phyloP scores from a whole-genome alignment of 2,797 vertebrate species.

The Sebastes diaconus region DNA sequence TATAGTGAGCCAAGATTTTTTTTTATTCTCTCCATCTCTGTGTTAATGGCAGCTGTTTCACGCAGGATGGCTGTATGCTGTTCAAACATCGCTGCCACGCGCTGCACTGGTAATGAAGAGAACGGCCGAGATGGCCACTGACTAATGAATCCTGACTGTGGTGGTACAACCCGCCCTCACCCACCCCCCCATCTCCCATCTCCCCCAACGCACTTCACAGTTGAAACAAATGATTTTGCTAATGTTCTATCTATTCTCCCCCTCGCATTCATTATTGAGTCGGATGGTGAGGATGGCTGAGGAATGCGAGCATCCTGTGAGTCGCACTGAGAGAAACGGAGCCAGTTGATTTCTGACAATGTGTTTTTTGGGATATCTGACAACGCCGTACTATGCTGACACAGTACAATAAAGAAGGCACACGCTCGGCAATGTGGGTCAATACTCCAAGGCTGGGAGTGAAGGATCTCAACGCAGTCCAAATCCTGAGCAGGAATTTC shows the following conservation, averaged over 20 bases:
- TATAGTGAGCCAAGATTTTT: background rate
- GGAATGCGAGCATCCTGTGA: background rate
- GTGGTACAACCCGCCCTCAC: background rate
- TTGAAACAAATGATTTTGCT: constrained; percentile 34
- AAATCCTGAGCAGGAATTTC: background rate
- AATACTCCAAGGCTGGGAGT: background rate
- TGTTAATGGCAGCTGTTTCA: constrained; percentile 37
- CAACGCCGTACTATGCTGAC: background rate
- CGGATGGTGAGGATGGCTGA: background rate
- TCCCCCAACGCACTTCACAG: background rate
- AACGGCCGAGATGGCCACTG: constrained; percentile 24
- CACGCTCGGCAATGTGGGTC: background rate
- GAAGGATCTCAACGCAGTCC: background rate
- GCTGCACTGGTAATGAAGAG: constrained; percentile 33
- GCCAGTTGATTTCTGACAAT: background rate
- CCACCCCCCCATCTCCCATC: background rate
- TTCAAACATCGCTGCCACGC: constrained; percentile 30
- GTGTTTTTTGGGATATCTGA: background rate
- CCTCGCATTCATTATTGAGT: constrained; percentile 31
- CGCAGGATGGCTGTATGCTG: constrained; percentile 4
- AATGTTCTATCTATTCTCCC: constrained; percentile 32
- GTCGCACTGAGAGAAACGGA: background rate
- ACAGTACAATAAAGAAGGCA: background rate
- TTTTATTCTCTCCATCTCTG: background rate
- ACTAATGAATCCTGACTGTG: constrained; percentile 63